A percentile compares a stretch with the other conserved stretches of the same genome.
These are phyloP conservation scores for Darevskia mixta DNA, from an alignment of 2,797 vertebrate species.

Conservation along the genomic window DNA sequence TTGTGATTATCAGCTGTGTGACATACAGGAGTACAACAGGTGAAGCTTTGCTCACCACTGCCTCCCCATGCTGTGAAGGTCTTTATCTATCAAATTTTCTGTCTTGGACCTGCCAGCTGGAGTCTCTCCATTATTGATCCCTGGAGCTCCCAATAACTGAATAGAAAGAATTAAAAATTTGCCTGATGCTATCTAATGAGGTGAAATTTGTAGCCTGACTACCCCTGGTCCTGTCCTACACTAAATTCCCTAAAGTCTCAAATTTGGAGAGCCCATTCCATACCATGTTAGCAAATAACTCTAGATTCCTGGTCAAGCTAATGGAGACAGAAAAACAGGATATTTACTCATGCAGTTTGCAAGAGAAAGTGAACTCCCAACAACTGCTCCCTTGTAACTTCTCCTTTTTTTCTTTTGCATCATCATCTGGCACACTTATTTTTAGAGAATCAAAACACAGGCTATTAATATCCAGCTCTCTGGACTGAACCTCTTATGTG, in stretches of 20 bases:
- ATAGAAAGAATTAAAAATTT: no score
- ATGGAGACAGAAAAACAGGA: not conserved
- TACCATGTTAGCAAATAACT: not conserved
- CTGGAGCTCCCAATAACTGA: no score
- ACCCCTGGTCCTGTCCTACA: no score
- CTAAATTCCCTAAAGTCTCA: no score
- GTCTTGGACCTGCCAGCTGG: not conserved
- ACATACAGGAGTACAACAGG: not conserved
- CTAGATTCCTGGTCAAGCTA: not conserved
- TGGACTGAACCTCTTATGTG: not conserved
- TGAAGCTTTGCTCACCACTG: not conserved
- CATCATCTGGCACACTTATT: constrained; percentile 21
- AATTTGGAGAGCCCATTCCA: not conserved
- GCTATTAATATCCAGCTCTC: not conserved
- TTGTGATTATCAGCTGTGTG: not conserved
- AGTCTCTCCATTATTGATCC: no score
- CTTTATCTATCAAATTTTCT: not conserved
- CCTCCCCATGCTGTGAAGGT: not conserved
- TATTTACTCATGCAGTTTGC: not conserved
- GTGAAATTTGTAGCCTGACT: no score
- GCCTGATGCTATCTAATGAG: no score
- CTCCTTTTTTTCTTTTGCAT: not conserved
- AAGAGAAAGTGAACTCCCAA: not conserved
- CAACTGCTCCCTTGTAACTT: not conserved
- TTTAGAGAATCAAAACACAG: constrained; percentile 1